Evolutionary conservation across 2,888 invertebrate genomes (phyloP).

Genomic region (Nymphalis c-album): DNA sequence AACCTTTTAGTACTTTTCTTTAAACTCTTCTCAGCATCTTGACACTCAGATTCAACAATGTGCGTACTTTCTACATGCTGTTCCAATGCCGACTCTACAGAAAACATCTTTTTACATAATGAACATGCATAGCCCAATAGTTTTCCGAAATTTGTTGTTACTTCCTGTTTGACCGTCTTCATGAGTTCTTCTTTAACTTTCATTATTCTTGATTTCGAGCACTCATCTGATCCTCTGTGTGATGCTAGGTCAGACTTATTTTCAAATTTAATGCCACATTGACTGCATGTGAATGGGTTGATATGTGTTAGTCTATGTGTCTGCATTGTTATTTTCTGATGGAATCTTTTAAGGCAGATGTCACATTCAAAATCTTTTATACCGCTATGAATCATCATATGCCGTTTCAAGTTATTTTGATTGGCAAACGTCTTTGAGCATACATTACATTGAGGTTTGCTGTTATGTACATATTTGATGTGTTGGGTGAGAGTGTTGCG

Average conservation of each 20-base stretch:
- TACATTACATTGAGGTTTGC: conserved; percentile 66
- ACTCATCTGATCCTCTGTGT: conserved; percentile 60
- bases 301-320: conserved; percentile 72
- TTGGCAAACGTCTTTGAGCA: conserved; percentile 76
- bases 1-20: conserved; percentile 62
- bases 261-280: conserved; percentile 65
- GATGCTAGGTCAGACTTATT: conserved; percentile 50
- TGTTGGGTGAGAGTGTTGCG: conserved; percentile 71
- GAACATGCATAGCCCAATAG: conserved; percentile 72
- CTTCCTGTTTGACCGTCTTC: conserved; percentile 70
- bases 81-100: conserved; percentile 68
- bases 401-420: conserved; percentile 74
- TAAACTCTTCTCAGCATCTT: conserved; percentile 60
- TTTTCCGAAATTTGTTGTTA: conserved; percentile 68
- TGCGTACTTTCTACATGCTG: conserved; percentile 71
- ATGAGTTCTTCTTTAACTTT: conserved; percentile 70
- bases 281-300: conserved; percentile 62
- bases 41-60: conserved; percentile 60
- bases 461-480: conserved; percentile 73
- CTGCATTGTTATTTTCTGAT: conserved; percentile 77
- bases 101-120: conserved; percentile 75
- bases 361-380: conserved; percentile 74
- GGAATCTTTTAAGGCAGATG: conserved; percentile 71
- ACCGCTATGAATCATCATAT: conserved; percentile 76
- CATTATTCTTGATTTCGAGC: conserved; percentile 56